A percentile compares a stretch with the other conserved stretches of the same genome.
Evolutionary conservation across 2,113 vertebrate species (phyloP).

Genomic region (Sporophila hypoxantha): DNA sequence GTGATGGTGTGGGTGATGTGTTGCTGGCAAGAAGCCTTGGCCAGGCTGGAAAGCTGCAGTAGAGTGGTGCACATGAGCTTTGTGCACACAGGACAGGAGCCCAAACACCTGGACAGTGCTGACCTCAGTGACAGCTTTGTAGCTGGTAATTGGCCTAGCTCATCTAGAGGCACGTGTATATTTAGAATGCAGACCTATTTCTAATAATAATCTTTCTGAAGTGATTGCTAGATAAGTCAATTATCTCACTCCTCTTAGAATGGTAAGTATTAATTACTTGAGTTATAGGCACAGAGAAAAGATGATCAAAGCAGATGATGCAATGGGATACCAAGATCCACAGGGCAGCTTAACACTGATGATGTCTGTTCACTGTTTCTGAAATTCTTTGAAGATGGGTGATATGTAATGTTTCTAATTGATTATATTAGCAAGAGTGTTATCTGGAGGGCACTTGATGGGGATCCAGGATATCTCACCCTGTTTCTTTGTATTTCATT

Average conservation of each 20-base stretch:
- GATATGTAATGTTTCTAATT: constrained; percentile 12
- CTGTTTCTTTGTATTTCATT: not conserved
- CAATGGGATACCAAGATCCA: not conserved
- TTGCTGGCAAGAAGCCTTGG: not conserved
- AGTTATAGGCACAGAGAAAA: not conserved
- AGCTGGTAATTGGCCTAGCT: not conserved
- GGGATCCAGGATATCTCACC: not conserved
- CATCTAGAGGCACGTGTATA: not conserved
- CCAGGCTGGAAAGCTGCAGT: not conserved
- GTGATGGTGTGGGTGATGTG: not conserved
- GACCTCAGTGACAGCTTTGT: fast-evolving
- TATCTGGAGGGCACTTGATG: constrained; percentile 10
- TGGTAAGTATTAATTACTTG: not conserved
- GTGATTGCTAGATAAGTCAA: not conserved
- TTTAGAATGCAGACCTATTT: constrained; percentile 14
- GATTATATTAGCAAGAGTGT: constrained; percentile 13
- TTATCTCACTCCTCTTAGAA: not conserved
- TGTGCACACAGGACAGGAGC: not conserved
- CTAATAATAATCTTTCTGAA: not conserved
- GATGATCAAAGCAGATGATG: constrained; percentile 12
- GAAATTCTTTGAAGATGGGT: constrained; percentile 6
- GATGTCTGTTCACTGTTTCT: not conserved
- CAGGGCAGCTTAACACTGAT: not conserved
- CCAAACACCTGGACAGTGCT: not conserved
- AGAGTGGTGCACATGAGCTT: not conserved